phyloP scores from a whole-genome alignment of 2,113 vertebrate species.

The Anarrhichthys ocellatus region DNA sequence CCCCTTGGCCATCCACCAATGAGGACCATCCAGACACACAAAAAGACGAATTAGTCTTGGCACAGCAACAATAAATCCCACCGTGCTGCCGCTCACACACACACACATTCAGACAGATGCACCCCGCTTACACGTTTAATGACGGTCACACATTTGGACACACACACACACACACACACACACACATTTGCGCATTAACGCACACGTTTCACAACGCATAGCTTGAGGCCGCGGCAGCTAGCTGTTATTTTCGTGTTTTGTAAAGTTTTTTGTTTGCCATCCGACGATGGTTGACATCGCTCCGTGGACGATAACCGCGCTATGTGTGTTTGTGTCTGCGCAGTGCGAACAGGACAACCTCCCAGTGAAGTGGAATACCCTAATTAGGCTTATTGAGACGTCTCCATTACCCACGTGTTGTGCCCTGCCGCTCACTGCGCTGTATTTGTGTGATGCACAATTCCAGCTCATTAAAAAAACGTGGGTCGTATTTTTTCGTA shows the following conservation, averaged over 20 bases:
- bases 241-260: conserved; percentile 48
- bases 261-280: conserved; percentile 34
- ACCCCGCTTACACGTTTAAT: conserved; percentile 26
- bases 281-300: neutral
- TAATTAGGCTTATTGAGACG: conserved; percentile 38
- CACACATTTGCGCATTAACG: conserved; percentile 27
- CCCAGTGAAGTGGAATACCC: conserved; percentile 27
- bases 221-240: conserved; percentile 56
- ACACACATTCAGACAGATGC: conserved; percentile 40
- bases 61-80: conserved; percentile 54
- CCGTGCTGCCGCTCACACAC: conserved; percentile 18
- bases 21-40: conserved; percentile 58
- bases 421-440: conserved; percentile 2
- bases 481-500: neutral
- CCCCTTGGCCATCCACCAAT: conserved; percentile 32
- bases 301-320: neutral
- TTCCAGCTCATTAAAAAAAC: neutral
- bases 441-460: neutral
- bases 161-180: too few species aligned
- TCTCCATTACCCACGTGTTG: conserved; percentile 33
- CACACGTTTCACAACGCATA: conserved; percentile 22
- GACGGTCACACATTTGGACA: conserved; percentile 31
- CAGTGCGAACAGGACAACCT: conserved; percentile 2
- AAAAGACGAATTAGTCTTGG: conserved; percentile 73
- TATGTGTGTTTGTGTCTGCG: conserved; percentile 7